Evolutionary conservation across 2,797 vertebrate species (phyloP), one percentile per base, ranked within the genome.

Genomic region (Garrulus glandarius): DNA sequence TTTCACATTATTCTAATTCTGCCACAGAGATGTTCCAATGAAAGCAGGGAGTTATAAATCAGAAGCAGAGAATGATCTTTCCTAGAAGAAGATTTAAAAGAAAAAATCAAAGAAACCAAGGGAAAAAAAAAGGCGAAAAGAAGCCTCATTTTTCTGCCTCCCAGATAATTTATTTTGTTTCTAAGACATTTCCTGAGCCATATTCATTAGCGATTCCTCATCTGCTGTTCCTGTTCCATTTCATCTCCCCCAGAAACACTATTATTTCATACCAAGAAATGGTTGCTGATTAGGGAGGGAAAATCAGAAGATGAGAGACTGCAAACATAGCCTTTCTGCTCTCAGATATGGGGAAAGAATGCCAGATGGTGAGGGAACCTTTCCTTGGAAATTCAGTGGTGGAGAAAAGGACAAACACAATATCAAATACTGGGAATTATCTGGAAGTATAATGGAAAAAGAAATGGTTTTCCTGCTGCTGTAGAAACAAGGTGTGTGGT

Each of bases 1-100:
- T 83, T 91, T 83, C 72, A 89, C 44, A 44, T 16, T 70, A 55
- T 87, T 95, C 61, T 89, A 80, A 89, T 92, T 93, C 50, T 75
- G 34, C 21, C n/a, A 85, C 30, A 65, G 39, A 89, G n/a, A 68
- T 77, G 32, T 87, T 68, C 43, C 16, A 59, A 36, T 26, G 32
- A 85, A 85, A 92, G 24, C 34, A 70, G 24, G 15, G 49, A 34
- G n/a, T 79, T 61, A 82, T 89, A 92, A 85, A 85, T 93, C 78
- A 80, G 75, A 85, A 91, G 12, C 19, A 79, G 53, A 71, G 64
- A 91, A 68, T 67, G 37, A 67, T 87, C 15, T 52, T 84, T 72
- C 11, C 27, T 32, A 61, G 46, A 78, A 75, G 26, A 89, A 92
- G 26, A 83, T 63, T 64, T 76, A 84, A 87, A 95, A 82, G 23